Evolutionary conservation across 2,797 vertebrate genomes (phyloP).

Genomic region (Spinus pinus): DNA sequence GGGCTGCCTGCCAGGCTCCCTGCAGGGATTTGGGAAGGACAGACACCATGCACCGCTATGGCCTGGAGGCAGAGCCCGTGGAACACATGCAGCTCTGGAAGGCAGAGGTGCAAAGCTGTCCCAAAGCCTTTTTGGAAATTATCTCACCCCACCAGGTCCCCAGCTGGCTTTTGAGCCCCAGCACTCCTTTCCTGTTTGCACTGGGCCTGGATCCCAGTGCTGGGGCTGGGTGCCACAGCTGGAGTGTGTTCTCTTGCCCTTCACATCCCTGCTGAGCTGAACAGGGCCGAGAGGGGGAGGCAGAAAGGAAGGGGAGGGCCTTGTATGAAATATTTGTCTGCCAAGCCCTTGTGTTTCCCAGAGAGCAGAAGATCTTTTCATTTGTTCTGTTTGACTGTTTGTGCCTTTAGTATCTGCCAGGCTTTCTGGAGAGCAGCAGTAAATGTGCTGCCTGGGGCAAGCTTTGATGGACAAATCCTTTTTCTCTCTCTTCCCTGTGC

Average conservation of each 20-base stretch:
- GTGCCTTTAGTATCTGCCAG: background rate
- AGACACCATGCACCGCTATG: accelerated
- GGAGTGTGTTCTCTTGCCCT: background rate
- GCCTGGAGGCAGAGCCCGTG: background rate
- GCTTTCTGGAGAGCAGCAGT: background rate
- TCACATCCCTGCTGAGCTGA: background rate
- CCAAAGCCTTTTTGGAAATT: background rate
- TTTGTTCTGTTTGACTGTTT: conserved; percentile 28
- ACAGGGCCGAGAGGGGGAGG: background rate
- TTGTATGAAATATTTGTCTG: conserved; percentile 37
- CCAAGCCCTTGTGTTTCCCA: background rate
- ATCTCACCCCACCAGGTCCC: background rate
- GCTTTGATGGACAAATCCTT: conserved; percentile 2
- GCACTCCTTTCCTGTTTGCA: background rate
- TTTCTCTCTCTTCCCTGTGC: background rate
- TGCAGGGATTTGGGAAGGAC: background rate
- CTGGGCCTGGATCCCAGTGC: background rate
- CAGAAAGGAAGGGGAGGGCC: background rate
- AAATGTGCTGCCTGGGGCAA: background rate
- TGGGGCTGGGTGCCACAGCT: background rate
- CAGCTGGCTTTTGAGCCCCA: background rate
- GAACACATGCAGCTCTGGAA: background rate
- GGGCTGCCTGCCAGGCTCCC: background rate
- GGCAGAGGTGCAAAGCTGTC: background rate
- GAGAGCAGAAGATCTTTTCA: background rate